These are phyloP conservation scores for Antheraea yamamai DNA, from an alignment of 2,888 invertebrate genomes.

Conservation along the genomic window DNA sequence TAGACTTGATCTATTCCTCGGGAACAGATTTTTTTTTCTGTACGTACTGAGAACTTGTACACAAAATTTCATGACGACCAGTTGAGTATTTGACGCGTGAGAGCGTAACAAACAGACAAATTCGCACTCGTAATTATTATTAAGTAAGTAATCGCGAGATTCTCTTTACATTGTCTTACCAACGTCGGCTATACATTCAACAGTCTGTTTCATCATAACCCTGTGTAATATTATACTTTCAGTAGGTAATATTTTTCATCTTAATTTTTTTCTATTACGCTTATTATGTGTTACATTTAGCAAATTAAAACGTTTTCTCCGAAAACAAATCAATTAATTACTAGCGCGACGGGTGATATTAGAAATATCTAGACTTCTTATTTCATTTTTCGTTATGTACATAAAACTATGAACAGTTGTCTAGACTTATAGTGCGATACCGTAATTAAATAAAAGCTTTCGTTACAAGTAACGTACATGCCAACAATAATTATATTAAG, in stretches of 20 bases:
- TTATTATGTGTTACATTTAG: background rate
- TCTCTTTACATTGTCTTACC: background rate
- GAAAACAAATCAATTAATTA: too few species aligned
- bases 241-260: background rate
- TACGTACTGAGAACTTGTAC: too few species aligned
- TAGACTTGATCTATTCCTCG: too few species aligned
- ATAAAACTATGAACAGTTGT: background rate
- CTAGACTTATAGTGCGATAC: background rate
- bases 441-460: slow-evolving; percentile 6
- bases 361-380: background rate
- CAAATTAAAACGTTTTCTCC: too few species aligned
- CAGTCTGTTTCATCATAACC: background rate
- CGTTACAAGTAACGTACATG: background rate
- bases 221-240: background rate
- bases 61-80: too few species aligned
- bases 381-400: background rate
- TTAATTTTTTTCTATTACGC: background rate
- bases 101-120: too few species aligned
- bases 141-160: too few species aligned
- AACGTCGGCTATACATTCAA: background rate
- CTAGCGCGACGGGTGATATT: too few species aligned
- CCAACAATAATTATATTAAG: background rate
- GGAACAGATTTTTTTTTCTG: too few species aligned
- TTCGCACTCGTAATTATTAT: too few species aligned
- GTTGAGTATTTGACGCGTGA: too few species aligned